These are phyloP conservation scores for Lepus americanus DNA, from an alignment of 2,113 vertebrate genomes.

Conservation along the genomic window DNA sequence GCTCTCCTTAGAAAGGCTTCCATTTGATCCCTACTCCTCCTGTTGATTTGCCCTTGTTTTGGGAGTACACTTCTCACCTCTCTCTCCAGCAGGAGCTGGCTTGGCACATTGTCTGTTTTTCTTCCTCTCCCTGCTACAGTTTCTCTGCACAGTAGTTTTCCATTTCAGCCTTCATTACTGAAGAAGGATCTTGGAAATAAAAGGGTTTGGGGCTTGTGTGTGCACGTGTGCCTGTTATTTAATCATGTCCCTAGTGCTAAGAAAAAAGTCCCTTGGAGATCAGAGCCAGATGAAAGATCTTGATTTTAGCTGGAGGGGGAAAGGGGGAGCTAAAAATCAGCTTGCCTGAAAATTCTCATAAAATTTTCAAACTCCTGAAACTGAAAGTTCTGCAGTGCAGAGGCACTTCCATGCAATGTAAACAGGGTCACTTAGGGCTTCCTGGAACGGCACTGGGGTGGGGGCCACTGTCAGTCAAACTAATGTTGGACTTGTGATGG, in stretches of 20 bases:
- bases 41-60: constrained; percentile 55
- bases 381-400: constrained; percentile 77
- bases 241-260: constrained; percentile 80
- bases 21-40: background rate
- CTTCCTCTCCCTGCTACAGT: constrained; percentile 53
- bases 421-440: constrained; percentile 65
- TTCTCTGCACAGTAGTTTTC: constrained; percentile 82
- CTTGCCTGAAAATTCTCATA: constrained; percentile 81
- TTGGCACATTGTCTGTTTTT: constrained; percentile 22
- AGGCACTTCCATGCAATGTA: background rate
- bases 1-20: constrained; percentile 46
- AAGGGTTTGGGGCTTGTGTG: constrained; percentile 60
- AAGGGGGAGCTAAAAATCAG: constrained; percentile 75
- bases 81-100: background rate
- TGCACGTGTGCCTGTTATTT: constrained; percentile 78
- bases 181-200: constrained; percentile 77
- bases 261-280: constrained; percentile 78
- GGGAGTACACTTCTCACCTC: constrained; percentile 48
- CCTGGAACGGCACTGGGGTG: background rate
- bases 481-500: constrained; percentile 25
- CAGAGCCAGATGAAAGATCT: constrained; percentile 81
- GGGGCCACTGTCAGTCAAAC: constrained; percentile 50
- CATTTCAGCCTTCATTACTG: constrained; percentile 75
- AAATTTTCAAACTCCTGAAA: constrained; percentile 82
- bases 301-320: constrained; percentile 81